Evolutionary conservation across 2,888 invertebrate species (phyloP).

Genomic region (Pycnomerus fuliginosus): DNA sequence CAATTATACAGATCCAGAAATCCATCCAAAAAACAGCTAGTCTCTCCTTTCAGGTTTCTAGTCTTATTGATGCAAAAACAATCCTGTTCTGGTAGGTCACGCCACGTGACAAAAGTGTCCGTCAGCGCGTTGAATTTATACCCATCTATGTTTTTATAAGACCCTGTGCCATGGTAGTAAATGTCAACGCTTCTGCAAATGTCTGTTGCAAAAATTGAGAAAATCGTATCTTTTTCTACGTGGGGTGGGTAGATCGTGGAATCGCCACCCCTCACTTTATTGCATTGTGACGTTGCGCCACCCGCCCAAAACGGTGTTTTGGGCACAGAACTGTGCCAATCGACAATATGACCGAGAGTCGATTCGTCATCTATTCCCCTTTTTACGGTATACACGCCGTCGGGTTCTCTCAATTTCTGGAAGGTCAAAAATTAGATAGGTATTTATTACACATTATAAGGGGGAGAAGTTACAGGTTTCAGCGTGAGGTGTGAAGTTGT

Average conservation of each 20-base stretch:
- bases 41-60: not conserved
- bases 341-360: constrained; percentile 54
- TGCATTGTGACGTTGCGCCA: not conserved
- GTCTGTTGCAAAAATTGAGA: not conserved
- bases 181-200: constrained; percentile 1
- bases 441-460: no score
- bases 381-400: constrained; percentile 57
- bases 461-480: no score
- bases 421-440: constrained; percentile 3
- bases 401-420: constrained; percentile 54
- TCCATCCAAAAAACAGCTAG: not conserved
- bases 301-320: not conserved
- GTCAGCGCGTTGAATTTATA: not conserved
- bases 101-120: not conserved
- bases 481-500: no score
- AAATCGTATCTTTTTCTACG: not conserved
- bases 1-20: not conserved
- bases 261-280: constrained; percentile 1
- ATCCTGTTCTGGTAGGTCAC: not conserved
- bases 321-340: constrained; percentile 47
- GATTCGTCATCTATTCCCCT: constrained; percentile 55
- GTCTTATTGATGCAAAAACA: not conserved
- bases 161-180: not conserved
- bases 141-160: not conserved
- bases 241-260: constrained; percentile 3